Percentiles rank a stretch among this genome's conserved stretches.
These are phyloP conservation scores for Folsomia candida DNA, from an alignment of 2,888 invertebrate species.

Conservation along the genomic window DNA sequence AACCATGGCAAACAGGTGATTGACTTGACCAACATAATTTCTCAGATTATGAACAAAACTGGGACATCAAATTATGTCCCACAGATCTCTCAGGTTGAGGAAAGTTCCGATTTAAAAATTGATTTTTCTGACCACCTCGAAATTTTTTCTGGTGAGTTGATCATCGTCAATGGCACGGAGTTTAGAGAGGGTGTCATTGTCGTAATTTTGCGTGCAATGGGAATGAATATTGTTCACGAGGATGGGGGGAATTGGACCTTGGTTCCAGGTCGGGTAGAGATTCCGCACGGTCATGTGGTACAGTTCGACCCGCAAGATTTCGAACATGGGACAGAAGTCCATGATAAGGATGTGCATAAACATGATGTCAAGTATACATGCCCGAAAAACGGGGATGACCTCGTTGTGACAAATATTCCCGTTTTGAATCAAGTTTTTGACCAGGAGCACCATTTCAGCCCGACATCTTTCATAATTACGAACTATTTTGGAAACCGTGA, in stretches of 20 bases:
- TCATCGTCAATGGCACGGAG: not conserved
- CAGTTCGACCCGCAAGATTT: not conserved
- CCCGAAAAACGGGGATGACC: not conserved
- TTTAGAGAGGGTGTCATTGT: not conserved
- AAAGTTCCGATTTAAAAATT: not conserved
- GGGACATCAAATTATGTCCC: not conserved
- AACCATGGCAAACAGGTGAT: not conserved
- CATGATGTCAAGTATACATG: not conserved
- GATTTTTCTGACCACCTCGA: not conserved
- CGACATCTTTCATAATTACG: not conserved
- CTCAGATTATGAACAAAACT: not conserved
- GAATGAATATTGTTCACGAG: not conserved
- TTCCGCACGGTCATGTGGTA: not conserved
- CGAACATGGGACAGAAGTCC: not conserved
- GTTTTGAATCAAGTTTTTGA: not conserved
- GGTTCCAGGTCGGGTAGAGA: not conserved
- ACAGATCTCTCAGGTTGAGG: not conserved
- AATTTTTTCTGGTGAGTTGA: not conserved
- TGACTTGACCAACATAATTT: not conserved
- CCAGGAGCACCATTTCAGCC: not conserved
- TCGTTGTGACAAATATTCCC: not conserved
- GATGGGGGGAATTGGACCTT: not conserved
- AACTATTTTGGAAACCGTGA: not conserved
- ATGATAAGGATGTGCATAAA: not conserved
- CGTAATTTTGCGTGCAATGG: not conserved